Base-by-base conservation (phyloP, 2,888 invertebrate species). In the Eupithecia exiguata region DNA sequence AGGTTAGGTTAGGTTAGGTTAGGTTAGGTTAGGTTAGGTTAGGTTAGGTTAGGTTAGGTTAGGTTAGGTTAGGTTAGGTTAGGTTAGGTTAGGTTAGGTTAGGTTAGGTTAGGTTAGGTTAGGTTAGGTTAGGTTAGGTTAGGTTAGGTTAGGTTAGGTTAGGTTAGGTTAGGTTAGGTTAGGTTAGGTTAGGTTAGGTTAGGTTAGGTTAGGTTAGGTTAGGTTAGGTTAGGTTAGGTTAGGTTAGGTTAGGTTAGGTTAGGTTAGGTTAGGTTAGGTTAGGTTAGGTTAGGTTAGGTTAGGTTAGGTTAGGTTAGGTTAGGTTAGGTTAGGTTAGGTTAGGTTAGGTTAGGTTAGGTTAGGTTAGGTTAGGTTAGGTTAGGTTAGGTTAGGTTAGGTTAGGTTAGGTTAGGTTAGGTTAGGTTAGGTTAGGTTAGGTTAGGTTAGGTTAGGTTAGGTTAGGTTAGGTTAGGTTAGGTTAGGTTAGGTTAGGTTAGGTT, bases 1-100 rank as follows among this genome's bases (percentile, higher is more conserved):
- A 70, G 70, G 68, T 68, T 77, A 77, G 79, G 76, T 78, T 74
- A 77, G 75, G 74, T 75, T 71, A 70, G 77, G 78, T 77, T 80
- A 75, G 73, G 80, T 78, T 80, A 75, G 75, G 78, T 69, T 74
- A 68, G 72, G 79, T 76, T 77, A 77, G 78, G 78, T 78, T 77
- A 66, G 68, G 65, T 65, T 71, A 70, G 74, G 65, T 71, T 66
- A 68, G 74, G 78, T 74, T 78, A 75, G 79, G 77, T 78, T 78
- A 79, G 81, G 79, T 79, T 79, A 79, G 79, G 79, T 78, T 77
- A 72, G 80, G 76, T 74, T 72, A 70, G 70, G 74, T 76, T 70
- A 66, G 66, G 70, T 70, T 74, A 61, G 67, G 61, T 70, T 74
- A 61, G 78, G 79, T 75, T 78, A 74, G 78, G 79, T 75, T 65